Base-by-base conservation (phyloP, 2,888 invertebrate species). In the Nomada goodeniana region DNA sequence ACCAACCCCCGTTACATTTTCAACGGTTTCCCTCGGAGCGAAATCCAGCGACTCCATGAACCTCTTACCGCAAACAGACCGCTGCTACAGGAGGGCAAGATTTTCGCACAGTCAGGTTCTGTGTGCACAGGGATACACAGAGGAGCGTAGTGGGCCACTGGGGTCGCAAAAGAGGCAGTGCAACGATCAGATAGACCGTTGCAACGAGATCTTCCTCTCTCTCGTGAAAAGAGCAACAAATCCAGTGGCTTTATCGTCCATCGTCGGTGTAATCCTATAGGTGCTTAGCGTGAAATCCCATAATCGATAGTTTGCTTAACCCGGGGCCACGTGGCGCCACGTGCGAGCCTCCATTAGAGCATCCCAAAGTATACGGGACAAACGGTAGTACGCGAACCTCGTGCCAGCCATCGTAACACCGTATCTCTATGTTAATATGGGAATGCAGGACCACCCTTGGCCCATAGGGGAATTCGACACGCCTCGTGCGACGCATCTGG, bases 251-350 rank as follows among this genome's bases (percentile, higher is more conserved):
- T 92, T 92, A 93, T 92, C 92, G 90, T 88, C 84, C 89, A 90
- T 87, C 89, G 89, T 89, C 88, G 86, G 88, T 90, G 93, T 93
- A 93, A 93, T 93, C 93, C 93, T 91, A 93, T 93, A 92, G 93
- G 93, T 93, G 91, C 93, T 93, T 92, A 93, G 91, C 93, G 93
- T 93, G 90, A 93, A 93, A 93, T 93, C 93, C 93, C 90, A 93
- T 93, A 93, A 93, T 93, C 93, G 93, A 93, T 93, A 93, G 93
- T 93, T 93, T 93, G 93, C 93, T 93, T 92, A 93, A 93, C 93
- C 92, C 91, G 90, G 87, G 80, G 92, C 91, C 92, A 92, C 93
- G 93, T 92, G 93, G 92, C 92, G 93, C 92, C 93, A 90, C 92
- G 93, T 93, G 93, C 90, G 88, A 80, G 84, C 86, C 90, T 91